Percentiles rank a stretch among this genome's conserved stretches.
Evolutionary conservation across 2,888 invertebrate species (phyloP).

Genomic region (Perizoma affinitatum): DNA sequence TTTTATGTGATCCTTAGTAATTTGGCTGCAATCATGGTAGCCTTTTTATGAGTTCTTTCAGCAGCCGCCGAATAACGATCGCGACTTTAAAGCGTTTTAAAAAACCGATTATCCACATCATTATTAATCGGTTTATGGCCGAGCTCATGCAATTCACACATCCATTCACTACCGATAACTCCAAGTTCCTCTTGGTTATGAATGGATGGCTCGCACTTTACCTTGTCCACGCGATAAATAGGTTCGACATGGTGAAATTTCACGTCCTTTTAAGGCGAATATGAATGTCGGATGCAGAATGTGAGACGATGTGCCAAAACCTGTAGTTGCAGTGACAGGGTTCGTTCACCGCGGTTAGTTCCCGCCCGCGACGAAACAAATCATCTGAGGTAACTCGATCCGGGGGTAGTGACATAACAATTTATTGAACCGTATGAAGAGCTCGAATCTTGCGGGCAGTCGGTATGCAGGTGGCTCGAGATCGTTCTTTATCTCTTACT

Average conservation of each 20-base stretch:
- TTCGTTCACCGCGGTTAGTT: slow-evolving; percentile 75
- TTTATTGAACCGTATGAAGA: slow-evolving; percentile 49
- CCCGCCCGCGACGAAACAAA: slow-evolving; percentile 61
- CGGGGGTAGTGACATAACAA: slow-evolving; percentile 56
- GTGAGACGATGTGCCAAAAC: slow-evolving; percentile 73
- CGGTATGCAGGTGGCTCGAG: too few species aligned
- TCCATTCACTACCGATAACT: slow-evolving; percentile 30
- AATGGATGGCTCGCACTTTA: slow-evolving; percentile 25
- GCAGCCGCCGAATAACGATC: slow-evolving; percentile 27
- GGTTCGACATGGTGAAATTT: slow-evolving; percentile 47
- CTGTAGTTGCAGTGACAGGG: slow-evolving; percentile 74
- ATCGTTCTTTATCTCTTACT: too few species aligned
- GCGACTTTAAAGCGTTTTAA: slow-evolving; percentile 25
- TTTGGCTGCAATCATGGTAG: slow-evolving; percentile 22
- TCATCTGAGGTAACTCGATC: slow-evolving; percentile 62
- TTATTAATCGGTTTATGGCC: slow-evolving; percentile 26
- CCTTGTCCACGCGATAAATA: background rate
- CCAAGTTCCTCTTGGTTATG: slow-evolving; percentile 25
- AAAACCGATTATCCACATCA: slow-evolving; percentile 21
- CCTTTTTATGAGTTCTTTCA: slow-evolving; percentile 24
- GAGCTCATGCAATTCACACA: slow-evolving; percentile 33
- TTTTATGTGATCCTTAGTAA: slow-evolving; percentile 23
- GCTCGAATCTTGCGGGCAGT: too few species aligned
- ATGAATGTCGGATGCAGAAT: slow-evolving; percentile 58
- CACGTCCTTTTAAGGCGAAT: slow-evolving; percentile 58